These are phyloP conservation scores for Chaetodon trifasciatus DNA, from an alignment of 2,797 vertebrate species.

Conservation along the genomic window DNA sequence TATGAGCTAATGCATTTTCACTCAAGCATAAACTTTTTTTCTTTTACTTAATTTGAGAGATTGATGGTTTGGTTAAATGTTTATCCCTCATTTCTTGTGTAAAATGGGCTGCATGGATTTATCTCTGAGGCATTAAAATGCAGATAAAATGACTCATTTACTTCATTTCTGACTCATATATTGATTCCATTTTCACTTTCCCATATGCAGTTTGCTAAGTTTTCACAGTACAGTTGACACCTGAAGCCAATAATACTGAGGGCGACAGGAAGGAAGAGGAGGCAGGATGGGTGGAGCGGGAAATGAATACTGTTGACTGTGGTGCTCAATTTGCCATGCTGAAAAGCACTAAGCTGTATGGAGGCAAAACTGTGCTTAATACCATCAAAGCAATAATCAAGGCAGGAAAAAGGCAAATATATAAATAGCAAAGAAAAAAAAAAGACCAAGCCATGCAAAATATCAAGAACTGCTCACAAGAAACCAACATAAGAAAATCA, in stretches of 20 bases:
- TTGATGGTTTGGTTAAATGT: slow-evolving; percentile 49
- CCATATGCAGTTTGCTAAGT: slow-evolving; percentile 59
- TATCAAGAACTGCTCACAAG: slow-evolving; percentile 81
- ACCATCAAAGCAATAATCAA: slow-evolving; percentile 86
- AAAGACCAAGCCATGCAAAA: slow-evolving; percentile 87
- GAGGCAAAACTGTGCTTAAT: slow-evolving; percentile 86
- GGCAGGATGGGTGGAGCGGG: slow-evolving; percentile 80
- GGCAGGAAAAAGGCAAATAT: slow-evolving; percentile 74
- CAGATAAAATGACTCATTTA: slow-evolving; percentile 41
- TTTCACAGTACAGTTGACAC: slow-evolving; percentile 95
- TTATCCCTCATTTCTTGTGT: slow-evolving; percentile 41
- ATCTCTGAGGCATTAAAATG: slow-evolving; percentile 48
- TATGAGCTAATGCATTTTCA: slow-evolving; percentile 55
- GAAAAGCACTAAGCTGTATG: slow-evolving; percentile 83
- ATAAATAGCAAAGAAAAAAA: slow-evolving; percentile 58
- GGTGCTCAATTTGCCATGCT: slow-evolving; percentile 83
- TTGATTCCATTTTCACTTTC: slow-evolving; percentile 49
- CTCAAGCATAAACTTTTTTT: slow-evolving; percentile 41
- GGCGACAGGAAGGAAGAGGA: slow-evolving; percentile 75
- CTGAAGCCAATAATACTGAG: slow-evolving; percentile 85
- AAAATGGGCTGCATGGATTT: slow-evolving; percentile 35
- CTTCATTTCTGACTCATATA: slow-evolving; percentile 39
- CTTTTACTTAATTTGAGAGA: slow-evolving; percentile 48
- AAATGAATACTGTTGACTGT: slow-evolving; percentile 87
- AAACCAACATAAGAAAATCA: slow-evolving; percentile 75